Base-by-base conservation (phyloP, 2,888 invertebrate species). In the Orchesella flavescens region DNA sequence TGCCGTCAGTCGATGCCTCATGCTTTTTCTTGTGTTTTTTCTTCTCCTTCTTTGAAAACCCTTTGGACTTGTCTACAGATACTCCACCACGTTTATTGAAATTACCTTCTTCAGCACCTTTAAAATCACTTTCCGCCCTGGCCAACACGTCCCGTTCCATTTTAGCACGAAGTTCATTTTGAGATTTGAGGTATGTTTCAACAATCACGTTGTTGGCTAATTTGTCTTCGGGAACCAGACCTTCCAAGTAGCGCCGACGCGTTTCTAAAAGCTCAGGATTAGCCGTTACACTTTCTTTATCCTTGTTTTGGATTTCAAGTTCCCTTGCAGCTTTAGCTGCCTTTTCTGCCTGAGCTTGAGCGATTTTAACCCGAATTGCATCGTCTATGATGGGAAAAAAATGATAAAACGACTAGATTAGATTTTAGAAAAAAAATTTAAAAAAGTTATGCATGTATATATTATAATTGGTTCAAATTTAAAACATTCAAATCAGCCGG, bases 171-270 rank as follows among this genome's bases (percentile, higher is more conserved):
- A 86, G 83, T 63, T 83, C 84, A 77, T 76, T 84, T 71, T 86
- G 86, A 69, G 86, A 85, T 71, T 84, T 83, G 49, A 86, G 72
- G 73, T 86, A 86, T 66, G 68, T 74, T 55, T 86, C 84, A 5
- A 86, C 84, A 34, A 86, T 75, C 19, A 78, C 82, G 63, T 81
- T 86, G 68, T 78, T 74, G 15, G 84, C 74, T 23, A 79, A 17
- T 65, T 71, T 81, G 46, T 85, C 82, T 10, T 75, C 71, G 12
- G 73, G 53, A 15, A n/a, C 17, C 4, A 24, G 10, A 0, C 46
- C 63, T 23, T 79, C 78, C 15, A 59, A 10, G 19, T 17, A 24
- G n/a, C 53, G 69, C 4, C 71, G 61, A 12, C 71, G 57, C 21
- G 24, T 21, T 15, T 71, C 71, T 53, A 61, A 23, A 72, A 34